Percentiles rank a stretch among this genome's conserved stretches.
Conservation (phyloP, 2,888 invertebrate species). For the Creontiades dilutus region DNA sequence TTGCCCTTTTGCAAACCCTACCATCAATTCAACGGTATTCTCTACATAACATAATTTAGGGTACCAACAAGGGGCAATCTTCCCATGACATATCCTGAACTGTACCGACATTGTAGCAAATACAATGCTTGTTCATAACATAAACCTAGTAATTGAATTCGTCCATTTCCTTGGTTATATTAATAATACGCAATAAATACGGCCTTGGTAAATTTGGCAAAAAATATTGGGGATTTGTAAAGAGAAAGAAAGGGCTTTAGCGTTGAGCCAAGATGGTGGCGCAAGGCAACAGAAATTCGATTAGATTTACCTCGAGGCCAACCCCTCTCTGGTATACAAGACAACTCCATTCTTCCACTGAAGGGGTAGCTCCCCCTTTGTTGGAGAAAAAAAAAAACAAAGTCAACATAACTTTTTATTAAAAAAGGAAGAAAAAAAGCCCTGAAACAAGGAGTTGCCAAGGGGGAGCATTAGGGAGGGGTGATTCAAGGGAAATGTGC, state of each 20-base stretch:
- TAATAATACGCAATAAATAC: too few relatives aligned
- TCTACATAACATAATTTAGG: too few relatives aligned
- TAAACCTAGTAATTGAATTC: too few relatives aligned
- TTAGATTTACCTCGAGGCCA: conserved; percentile 36
- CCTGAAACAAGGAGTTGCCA: conserved; percentile 9
- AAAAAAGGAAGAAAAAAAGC: background rate
- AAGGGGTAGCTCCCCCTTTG: background rate
- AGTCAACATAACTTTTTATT: conserved; percentile 42
- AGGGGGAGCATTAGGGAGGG: background rate
- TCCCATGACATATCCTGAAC: too few relatives aligned
- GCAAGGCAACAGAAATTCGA: conserved; percentile 28
- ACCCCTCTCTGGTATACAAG: conserved; percentile 18
- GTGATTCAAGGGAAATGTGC: conserved; percentile 11
- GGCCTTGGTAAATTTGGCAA: too few relatives aligned
- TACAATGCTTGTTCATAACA: too few relatives aligned
- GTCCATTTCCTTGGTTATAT: too few relatives aligned
- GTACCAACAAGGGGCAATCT: too few relatives aligned
- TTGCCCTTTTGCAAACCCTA: too few relatives aligned
- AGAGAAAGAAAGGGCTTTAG: background rate
- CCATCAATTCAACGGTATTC: too few relatives aligned
- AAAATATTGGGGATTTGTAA: background rate
- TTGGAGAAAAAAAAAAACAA: background rate
- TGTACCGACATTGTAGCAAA: too few relatives aligned
- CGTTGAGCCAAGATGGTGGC: conserved; percentile 1
- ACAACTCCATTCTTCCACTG: background rate